Base-by-base conservation (phyloP, 1,140 invertebrate genomes). In the Scaptomyza hsui region DNA sequence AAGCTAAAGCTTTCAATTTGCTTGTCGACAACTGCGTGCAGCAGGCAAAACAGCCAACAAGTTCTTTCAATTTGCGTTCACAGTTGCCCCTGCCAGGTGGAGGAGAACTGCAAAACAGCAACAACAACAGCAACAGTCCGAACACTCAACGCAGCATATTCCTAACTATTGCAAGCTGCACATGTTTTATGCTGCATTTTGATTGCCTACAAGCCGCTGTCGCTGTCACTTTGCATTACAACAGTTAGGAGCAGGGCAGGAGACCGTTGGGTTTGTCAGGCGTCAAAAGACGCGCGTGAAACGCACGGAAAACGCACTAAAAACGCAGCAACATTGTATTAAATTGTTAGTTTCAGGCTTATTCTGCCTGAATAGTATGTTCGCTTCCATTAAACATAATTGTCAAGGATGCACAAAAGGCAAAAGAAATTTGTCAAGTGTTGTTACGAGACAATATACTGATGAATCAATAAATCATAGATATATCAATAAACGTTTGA, bases 1-100 rank as follows among this genome's bases (percentile, higher is more conserved):
- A 89, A 82, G 67, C 81, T 78, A 89, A 82, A 82, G 71, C 81
- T 88, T 89, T 89, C 82, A 86, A 86, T 86, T 86, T 86, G 63
- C 63, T 86, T 88, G 78, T 71, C 68, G 61, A 57, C 52, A 29
- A 70, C 67, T 67, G 63, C 62, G 62, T 72, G 62, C 69, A 67
- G 26, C 67, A 48, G 55, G 52, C 68, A 57, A 65, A 64, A 37
- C 77, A 72, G 71, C 64, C 82, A 88, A 88, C 82, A 88, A 88
- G 82, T 89, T 88, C 82, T 88, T 88, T 88, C 82, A 88, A 88
- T 88, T 88, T 88, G 71, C 81, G 56, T 67, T 56, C n/a, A 53
- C 57, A 52, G 63, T 67, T 55, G 57, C 61, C 15, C 42, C 32
- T 41, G 79, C 79, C 69, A 77, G 68, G 64, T 78, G 76, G 52